Evolutionary conservation across 2,888 invertebrate genomes (phyloP), one percentile per base, ranked within the genome.

Genomic region (Sphaerophoria taeniata): DNA sequence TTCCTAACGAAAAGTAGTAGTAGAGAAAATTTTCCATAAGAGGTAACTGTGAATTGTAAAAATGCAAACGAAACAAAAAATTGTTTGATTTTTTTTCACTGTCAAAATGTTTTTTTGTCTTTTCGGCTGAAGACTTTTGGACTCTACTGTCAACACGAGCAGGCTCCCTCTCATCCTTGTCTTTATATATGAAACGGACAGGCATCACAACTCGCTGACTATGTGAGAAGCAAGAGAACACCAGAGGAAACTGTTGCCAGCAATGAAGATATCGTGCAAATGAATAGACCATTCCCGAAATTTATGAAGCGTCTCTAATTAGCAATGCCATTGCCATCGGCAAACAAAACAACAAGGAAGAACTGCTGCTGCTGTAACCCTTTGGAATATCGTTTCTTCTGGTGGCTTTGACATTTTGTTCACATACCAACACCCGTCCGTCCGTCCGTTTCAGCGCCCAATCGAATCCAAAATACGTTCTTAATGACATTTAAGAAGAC

Each of bases 301-400:
- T 85, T 81, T 85, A 85, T 85, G 85, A 81, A 85, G 81, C 85
- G 85, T 85, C 76, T 76, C 85, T 81, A 85, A 85, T 85, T 85
- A 85, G 81, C 70, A 76, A 45, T 36, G 34, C 65, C 33, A 65
- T 34, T 47, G 47, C n/a, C 34, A 63, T 12, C 39, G 24, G 6
- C 43, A 60, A 47, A n/a, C 9, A 51, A 16, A 34, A 16, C 61
- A 61, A 31, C 43, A 11, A 43, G 12, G 43, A 5, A 49, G 51
- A 49, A 34, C 33, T n/a, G 47, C 61, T 45, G 16, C 31, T n/a
- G 31, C 45, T 43, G 16, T 55, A 85, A 85, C 76, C 81, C 85
- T 85, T 85, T 81, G 73, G 69, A 60, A 80, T 39, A 69, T 69
- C 49, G 43, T 49, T 55, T 53, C 11, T 56, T 60, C 12, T 43